Evolutionary conservation across 2,113 vertebrate genomes (phyloP).

Genomic region (Pseudopodoces humilis): DNA sequence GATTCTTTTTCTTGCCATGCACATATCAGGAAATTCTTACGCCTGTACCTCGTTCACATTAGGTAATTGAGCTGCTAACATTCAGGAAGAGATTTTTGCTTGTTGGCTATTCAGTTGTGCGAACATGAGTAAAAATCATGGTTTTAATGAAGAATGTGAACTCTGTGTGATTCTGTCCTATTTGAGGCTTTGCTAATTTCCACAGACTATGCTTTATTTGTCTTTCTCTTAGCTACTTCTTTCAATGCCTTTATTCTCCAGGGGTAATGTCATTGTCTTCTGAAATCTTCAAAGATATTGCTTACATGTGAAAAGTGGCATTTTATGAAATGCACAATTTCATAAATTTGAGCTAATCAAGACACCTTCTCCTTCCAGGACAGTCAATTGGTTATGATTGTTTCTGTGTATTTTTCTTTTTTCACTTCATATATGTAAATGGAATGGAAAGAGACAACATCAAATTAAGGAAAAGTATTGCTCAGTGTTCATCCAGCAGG

Average conservation of each 20-base stretch:
- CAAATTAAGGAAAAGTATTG: background rate
- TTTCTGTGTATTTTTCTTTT: background rate
- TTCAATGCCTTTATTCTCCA: constrained; percentile 61
- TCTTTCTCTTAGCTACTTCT: constrained; percentile 42
- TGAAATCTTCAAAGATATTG: constrained; percentile 58
- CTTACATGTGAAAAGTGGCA: constrained; percentile 51
- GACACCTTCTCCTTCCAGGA: background rate
- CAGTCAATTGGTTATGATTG: background rate
- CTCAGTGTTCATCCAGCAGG: background rate
- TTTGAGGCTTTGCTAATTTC: constrained; percentile 30
- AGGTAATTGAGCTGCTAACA: background rate
- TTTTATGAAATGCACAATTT: constrained; percentile 30
- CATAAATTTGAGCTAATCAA: constrained; percentile 37
- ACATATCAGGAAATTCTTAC: constrained; percentile 43
- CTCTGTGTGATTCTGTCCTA: background rate
- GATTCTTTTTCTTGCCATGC: constrained; percentile 7
- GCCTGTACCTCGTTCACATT: background rate
- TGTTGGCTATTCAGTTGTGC: background rate
- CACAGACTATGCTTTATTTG: constrained; percentile 47
- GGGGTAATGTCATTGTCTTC: constrained; percentile 63
- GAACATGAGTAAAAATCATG: constrained; percentile 1
- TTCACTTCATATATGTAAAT: background rate
- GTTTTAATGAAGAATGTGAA: background rate
- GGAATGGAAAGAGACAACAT: background rate
- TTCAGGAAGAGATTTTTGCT: background rate